Evolutionary conservation across 2,113 vertebrate genomes (phyloP), one percentile per base, ranked within the genome.

Genomic region (Nibea coibor): DNA sequence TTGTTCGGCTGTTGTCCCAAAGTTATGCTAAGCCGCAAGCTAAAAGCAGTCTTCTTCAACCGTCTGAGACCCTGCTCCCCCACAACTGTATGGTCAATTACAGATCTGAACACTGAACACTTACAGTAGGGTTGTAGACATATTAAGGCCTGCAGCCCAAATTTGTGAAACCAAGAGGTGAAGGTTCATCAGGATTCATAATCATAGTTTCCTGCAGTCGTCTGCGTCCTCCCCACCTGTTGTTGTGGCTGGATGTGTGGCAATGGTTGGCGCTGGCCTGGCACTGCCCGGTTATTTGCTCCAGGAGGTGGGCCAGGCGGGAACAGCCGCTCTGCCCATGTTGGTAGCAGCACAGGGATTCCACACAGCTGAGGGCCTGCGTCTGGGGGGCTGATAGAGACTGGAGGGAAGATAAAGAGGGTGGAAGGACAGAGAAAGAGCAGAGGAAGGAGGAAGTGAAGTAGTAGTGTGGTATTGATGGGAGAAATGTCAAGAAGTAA

Each of bases 321-420:
- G 96, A 24, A 89, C 97, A 97, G 78, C 94, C 94, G 94, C 97
- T 94, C 92, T 97, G 95, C 94, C 97, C 97, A 91, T 96, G 95
- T 92, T 97, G 94, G 97, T 97, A 96, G 95, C 98, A 99, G 95
- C 97, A 98, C 96, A 98, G 78, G 94, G 98, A 99, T 94, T 99
- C 98, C 98, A 99, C 84, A 94, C 97, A 99, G 96, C 96, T 95
- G 96, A 99, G 90, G 95, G 95, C 75, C 95, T 95, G 92, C 94
- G 94, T 81, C 97, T 97, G 94, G 76, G 88, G 63, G 88, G 88
- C 56, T 81, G 88, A 59, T 84, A 93, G 62, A 92, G 90, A 81
- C 92, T 94, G 72, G 5, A 53, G 66, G 62, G 22, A 20, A 22
- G 45, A 11, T 17, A 47, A 10, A 26, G 1, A 43, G 20, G 24